These are phyloP conservation scores for Myathropa florea DNA, from an alignment of 2,888 invertebrate genomes.

Conservation along the genomic window DNA sequence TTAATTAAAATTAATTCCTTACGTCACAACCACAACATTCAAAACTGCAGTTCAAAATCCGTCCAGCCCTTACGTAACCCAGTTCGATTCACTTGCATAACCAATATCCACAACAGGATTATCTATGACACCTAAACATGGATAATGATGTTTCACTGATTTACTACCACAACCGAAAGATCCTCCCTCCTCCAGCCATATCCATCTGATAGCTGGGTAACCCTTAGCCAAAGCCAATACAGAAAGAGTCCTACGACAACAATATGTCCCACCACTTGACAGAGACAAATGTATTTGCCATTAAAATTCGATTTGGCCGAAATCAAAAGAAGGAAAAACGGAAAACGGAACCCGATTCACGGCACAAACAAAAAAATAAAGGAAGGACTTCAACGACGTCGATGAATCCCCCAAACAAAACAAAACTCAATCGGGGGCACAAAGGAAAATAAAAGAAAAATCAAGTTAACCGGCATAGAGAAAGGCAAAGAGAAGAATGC, in stretches of 20 bases:
- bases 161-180: constrained; percentile 38
- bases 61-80: too few species aligned
- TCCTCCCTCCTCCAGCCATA: not conserved
- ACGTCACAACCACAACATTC: constrained; percentile 1
- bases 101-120: constrained; percentile 45
- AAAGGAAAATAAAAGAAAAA: constrained; percentile 3
- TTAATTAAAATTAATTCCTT: constrained; percentile 41
- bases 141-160: constrained; percentile 68
- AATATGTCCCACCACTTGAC: constrained; percentile 67
- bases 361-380: not conserved
- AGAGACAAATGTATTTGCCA: constrained; percentile 71
- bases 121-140: constrained; percentile 62
- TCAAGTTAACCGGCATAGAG: constrained; percentile 20
- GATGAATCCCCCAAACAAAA: constrained; percentile 46
- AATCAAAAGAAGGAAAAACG: constrained; percentile 43
- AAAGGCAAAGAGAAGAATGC: constrained; percentile 23
- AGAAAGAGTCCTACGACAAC: constrained; percentile 47
- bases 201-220: too few species aligned
- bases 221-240: not conserved
- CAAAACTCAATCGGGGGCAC: constrained; percentile 36
- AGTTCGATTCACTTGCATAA: too few species aligned
- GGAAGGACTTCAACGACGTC: constrained; percentile 12
- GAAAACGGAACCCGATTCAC: too few species aligned
- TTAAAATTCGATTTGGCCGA: constrained; percentile 69
- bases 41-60: constrained; percentile 12